A percentile compares a stretch with the other conserved stretches of the same genome.
phyloP scores from a whole-genome alignment of 2,888 invertebrate species.

The Aporophyla nigra region DNA sequence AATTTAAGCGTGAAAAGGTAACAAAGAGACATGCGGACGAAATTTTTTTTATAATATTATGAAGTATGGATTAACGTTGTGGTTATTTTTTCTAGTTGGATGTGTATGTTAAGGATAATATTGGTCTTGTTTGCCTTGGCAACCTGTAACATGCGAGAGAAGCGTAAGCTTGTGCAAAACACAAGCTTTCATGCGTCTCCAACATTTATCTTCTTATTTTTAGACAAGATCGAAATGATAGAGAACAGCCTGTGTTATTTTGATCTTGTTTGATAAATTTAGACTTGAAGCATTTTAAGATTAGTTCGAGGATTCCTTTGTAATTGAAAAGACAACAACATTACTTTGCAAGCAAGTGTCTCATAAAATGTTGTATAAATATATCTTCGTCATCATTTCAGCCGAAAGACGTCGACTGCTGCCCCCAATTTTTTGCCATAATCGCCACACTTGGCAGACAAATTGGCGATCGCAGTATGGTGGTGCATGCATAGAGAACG shows the following conservation, averaged over 20 bases:
- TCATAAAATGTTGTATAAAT: not conserved
- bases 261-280: not conserved
- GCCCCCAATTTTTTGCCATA: too few relatives aligned
- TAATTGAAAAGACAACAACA: not conserved
- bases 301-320: not conserved
- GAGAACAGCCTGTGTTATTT: not conserved
- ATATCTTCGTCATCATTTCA: too few relatives aligned
- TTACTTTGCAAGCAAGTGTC: not conserved
- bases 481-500: too few relatives aligned
- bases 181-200: too few relatives aligned
- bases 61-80: slow-evolving; percentile 1
- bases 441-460: too few relatives aligned
- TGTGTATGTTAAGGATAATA: not conserved
- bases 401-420: too few relatives aligned
- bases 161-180: too few relatives aligned
- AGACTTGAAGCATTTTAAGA: not conserved
- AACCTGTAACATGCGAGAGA: not conserved
- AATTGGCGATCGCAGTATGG: too few relatives aligned
- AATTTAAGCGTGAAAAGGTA: not conserved
- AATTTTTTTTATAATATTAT: not conserved
- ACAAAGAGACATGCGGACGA: not conserved
- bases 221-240: too few relatives aligned
- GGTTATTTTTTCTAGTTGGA: not conserved
- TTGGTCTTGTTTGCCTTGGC: slow-evolving; percentile 1
- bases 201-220: too few relatives aligned